phyloP scores from a whole-genome alignment of 2,113 vertebrate species.

The Lontra canadensis region DNA sequence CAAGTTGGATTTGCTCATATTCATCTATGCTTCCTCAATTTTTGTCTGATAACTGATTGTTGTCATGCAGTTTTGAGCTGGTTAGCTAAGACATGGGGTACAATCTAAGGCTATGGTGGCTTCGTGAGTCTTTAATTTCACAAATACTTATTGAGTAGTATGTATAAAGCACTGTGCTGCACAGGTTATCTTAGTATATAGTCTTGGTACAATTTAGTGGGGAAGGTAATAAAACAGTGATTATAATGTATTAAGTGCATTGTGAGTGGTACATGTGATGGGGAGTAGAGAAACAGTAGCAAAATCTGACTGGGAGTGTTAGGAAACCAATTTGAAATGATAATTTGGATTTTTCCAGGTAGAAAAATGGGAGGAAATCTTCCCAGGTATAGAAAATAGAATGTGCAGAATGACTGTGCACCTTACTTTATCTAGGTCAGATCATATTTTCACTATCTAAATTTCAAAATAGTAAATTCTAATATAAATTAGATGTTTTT shows the following conservation, averaged over 20 bases:
- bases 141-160: background rate
- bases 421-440: background rate
- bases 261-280: background rate
- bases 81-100: background rate
- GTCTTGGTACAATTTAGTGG: background rate
- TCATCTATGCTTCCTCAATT: background rate
- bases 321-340: background rate
- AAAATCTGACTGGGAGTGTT: background rate
- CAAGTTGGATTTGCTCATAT: background rate
- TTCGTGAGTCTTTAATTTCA: background rate
- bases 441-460: background rate
- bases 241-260: background rate
- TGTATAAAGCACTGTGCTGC: background rate
- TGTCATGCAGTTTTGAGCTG: background rate
- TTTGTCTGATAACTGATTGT: background rate
- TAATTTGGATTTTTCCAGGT: background rate
- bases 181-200: background rate
- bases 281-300: background rate
- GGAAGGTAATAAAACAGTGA: background rate
- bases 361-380: background rate
- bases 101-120: background rate
- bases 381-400: background rate
- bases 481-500: conserved; percentile 57
- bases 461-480: background rate
- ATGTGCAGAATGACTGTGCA: background rate